These are phyloP conservation scores for Prochilodus magdalenae DNA, from an alignment of 2,113 vertebrate species.

Conservation along the genomic window DNA sequence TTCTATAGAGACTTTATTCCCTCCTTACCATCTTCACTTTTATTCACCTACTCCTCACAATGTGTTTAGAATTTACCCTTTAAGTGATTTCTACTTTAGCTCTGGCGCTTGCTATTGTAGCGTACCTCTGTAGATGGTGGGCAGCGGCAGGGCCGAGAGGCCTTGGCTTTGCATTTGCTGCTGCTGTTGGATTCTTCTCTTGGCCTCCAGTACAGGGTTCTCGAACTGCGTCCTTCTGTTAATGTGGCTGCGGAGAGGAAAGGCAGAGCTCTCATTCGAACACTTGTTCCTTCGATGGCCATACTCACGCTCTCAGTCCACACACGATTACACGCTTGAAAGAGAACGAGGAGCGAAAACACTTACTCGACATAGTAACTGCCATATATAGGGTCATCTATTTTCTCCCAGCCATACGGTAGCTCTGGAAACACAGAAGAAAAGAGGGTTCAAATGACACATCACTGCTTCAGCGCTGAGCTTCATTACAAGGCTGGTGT, in stretches of 20 bases:
- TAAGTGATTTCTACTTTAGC: neutral
- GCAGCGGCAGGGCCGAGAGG: conserved; percentile 91
- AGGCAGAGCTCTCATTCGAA: conserved; percentile 43
- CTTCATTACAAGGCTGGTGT: neutral
- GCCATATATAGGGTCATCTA: conserved; percentile 99
- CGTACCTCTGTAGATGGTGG: conserved; percentile 94
- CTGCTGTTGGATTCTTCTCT: conserved; percentile 94
- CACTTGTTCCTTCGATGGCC: conserved; percentile 23
- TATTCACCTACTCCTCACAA: no score
- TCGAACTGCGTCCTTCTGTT: conserved; percentile 99
- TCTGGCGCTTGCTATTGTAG: neutral
- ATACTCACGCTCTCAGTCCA: conserved; percentile 26
- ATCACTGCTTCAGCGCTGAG: neutral
- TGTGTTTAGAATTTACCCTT: neutral
- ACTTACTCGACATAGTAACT: conserved; percentile 99
- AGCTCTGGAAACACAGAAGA: conserved; percentile 84
- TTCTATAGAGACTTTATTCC: no score
- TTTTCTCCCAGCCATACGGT: conserved; percentile 99
- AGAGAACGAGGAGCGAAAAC: conserved; percentile 69
- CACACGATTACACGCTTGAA: conserved; percentile 43
- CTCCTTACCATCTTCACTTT: no score
- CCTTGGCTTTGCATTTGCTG: conserved; percentile 97
- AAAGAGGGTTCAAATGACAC: conserved; percentile 39
- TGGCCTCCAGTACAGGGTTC: conserved; percentile 98
- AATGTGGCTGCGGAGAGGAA: conserved; percentile 86